phyloP scores from a whole-genome alignment of 1,140 invertebrate genomes.

The Aradophagus sp. region DNA sequence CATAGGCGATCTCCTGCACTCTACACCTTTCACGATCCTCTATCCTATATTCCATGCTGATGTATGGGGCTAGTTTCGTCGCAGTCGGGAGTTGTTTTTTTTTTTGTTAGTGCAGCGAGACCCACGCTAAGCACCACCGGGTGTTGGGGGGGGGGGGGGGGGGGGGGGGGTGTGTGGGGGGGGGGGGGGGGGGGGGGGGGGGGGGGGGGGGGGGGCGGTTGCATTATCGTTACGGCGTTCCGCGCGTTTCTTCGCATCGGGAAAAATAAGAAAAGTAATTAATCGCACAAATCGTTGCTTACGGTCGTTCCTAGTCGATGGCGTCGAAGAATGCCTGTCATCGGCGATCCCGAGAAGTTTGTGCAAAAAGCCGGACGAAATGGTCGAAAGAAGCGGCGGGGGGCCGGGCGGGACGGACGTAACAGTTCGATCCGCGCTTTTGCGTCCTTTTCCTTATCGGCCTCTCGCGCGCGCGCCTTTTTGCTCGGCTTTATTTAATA shows the following conservation, averaged over 20 bases:
- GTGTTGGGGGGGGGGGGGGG: no score
- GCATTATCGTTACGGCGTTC: conserved; percentile 51
- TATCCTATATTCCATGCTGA: no score
- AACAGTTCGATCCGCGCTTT: conserved; percentile 51
- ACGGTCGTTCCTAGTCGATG: conserved; percentile 52
- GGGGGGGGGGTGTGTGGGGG: no score
- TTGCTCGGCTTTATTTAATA: conserved; percentile 65
- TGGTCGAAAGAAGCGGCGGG: conserved; percentile 18
- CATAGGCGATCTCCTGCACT: no score
- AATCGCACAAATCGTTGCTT: conserved; percentile 62
- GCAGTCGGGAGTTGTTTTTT: no score
- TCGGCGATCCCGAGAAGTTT: conserved; percentile 61
- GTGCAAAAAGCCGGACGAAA: conserved; percentile 32
- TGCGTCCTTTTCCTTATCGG: conserved; percentile 63
- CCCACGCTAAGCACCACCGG: no score
- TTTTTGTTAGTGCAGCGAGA: no score
- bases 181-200: no score
- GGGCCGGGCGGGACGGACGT: conserved; percentile 25
- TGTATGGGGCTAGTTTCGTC: no score
- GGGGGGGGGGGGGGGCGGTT: no score
- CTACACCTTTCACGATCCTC: no score
- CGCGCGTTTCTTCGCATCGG: conserved; percentile 46
- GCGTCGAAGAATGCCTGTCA: conserved; percentile 63
- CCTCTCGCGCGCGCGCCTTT: conserved; percentile 41
- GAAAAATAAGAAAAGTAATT: conserved; percentile 64